Conservation (phyloP, 2,113 vertebrate species). For the Calyptommatus sinebrachiatus region DNA sequence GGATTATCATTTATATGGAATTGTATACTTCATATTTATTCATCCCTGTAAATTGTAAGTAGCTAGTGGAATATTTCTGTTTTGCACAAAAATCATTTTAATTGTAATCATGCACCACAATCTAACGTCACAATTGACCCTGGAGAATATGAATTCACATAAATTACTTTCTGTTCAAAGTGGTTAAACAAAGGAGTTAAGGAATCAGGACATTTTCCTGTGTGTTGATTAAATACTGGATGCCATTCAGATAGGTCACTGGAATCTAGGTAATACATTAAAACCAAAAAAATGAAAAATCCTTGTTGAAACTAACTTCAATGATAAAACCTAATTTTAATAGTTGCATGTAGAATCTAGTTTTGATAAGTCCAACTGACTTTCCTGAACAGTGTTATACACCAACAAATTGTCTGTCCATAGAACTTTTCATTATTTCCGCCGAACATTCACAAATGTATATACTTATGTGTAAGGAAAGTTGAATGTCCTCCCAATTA, state of each 20-base stretch:
- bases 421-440: not conserved
- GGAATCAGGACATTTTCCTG: constrained; percentile 1
- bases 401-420: not conserved
- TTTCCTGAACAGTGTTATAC: not conserved
- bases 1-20: too few species aligned
- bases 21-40: too few species aligned
- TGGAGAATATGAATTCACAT: not conserved
- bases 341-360: not conserved
- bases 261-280: not conserved
- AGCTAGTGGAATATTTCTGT: too few species aligned
- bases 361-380: not conserved
- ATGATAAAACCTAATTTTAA: not conserved
- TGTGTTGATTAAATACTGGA: not conserved
- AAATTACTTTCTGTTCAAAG: not conserved
- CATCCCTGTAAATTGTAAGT: too few species aligned
- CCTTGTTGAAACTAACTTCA: not conserved
- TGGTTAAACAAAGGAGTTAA: not conserved
- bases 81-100: too few species aligned
- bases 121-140: too few species aligned
- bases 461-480: not conserved
- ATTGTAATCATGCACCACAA: too few species aligned
- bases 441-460: not conserved
- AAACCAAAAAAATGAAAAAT: not conserved
- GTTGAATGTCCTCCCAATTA: not conserved
- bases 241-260: not conserved